These are phyloP conservation scores for Zaprionus lineosus DNA, from an alignment of 2,888 invertebrate species.

Conservation along the genomic window DNA sequence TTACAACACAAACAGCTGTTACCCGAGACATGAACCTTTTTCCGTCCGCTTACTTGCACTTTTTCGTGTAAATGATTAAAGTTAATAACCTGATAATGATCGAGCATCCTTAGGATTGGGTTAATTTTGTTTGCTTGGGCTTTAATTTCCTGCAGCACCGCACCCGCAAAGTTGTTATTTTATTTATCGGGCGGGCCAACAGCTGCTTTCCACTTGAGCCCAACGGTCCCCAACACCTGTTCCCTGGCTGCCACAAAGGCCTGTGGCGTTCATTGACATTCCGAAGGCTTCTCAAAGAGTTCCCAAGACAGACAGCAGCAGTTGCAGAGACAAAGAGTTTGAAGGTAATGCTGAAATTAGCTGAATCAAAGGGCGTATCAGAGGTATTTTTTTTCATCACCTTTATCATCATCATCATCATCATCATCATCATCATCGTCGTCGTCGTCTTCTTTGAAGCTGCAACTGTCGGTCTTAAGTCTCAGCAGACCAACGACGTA, in stretches of 20 bases:
- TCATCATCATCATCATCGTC: too few relatives aligned
- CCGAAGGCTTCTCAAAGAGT: constrained; percentile 54
- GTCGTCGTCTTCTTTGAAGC: not conserved
- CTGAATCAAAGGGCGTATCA: constrained; percentile 68
- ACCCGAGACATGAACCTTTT: too few relatives aligned
- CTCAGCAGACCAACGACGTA: constrained; percentile 42
- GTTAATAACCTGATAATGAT: too few relatives aligned
- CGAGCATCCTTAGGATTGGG: too few relatives aligned
- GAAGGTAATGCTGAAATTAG: constrained; percentile 68
- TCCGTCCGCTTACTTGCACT: too few relatives aligned
- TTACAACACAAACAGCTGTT: too few relatives aligned
- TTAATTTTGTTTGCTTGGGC: too few relatives aligned
- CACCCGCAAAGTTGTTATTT: too few relatives aligned
- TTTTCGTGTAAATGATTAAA: too few relatives aligned
- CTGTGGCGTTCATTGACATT: constrained; percentile 63
- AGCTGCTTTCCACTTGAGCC: not conserved
- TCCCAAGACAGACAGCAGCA: constrained; percentile 60
- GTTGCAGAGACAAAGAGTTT: constrained; percentile 47
- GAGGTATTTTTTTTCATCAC: constrained; percentile 8
- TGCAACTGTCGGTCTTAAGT: constrained; percentile 37
- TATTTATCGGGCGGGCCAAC: not conserved
- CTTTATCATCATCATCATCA: too few relatives aligned
- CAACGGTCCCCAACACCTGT: constrained; percentile 42
- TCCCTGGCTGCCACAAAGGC: constrained; percentile 3
- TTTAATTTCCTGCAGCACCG: too few relatives aligned